These are phyloP conservation scores for Triplophysa yarkandensis DNA, from an alignment of 2,797 vertebrate genomes.

Conservation along the genomic window DNA sequence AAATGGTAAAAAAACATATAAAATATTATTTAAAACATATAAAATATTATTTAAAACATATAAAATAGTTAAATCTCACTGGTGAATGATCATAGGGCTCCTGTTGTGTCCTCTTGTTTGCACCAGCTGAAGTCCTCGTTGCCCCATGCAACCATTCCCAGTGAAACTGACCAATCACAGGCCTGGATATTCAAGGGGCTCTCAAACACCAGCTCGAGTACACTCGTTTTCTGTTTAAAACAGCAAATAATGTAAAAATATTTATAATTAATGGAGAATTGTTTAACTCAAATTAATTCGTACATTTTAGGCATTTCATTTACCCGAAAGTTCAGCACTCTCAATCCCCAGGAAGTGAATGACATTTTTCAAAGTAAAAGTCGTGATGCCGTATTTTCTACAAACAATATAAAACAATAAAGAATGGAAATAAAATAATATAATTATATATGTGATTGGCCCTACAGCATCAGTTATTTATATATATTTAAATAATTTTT, in stretches of 20 bases:
- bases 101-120: slow-evolving; percentile 12
- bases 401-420: too few species aligned
- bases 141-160: slow-evolving; percentile 34
- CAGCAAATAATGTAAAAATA: neutral
- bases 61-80: too few species aligned
- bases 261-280: neutral
- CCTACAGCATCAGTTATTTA: neutral
- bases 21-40: too few species aligned
- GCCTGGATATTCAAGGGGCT: neutral
- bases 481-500: neutral
- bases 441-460: too few species aligned
- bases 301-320: neutral
- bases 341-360: neutral
- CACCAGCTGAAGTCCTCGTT: slow-evolving; percentile 15
- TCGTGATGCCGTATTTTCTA: too few species aligned
- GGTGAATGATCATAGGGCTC: neutral
- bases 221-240: too few species aligned
- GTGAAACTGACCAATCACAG: slow-evolving; percentile 19
- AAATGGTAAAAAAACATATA: too few species aligned
- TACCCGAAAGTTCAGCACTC: neutral
- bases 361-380: slow-evolving; percentile 27
- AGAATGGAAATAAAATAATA: too few species aligned
- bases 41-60: too few species aligned
- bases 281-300: neutral
- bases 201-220: too few species aligned